Base-by-base conservation (phyloP, 2,113 vertebrate genomes). In the Actinemys pallida region DNA sequence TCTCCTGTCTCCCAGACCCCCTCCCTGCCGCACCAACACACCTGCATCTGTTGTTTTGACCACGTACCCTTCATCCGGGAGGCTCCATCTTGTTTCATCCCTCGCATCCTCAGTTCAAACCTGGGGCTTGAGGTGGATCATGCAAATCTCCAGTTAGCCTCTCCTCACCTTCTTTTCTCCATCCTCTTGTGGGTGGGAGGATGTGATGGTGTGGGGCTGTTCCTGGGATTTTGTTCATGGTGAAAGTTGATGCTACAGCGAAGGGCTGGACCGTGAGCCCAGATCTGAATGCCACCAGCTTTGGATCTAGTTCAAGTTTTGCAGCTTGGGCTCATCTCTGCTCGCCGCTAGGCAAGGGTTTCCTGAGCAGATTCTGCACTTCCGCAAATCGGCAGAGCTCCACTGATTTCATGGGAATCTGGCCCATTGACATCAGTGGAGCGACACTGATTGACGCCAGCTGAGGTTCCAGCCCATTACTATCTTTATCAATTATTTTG, bases 161-260 rank as follows among this genome's bases (percentile, higher is more conserved):
- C 47, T 78, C 72, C 49, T 3, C 0, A 0, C 0, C 1, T 29
- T 5, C 10, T 0, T 52, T 19, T 20, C 8, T 27, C 14, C 1
- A 13, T 10, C 2, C n/a, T 50, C 27, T 13, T 29, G 45, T 0
- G 0, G 83, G 31, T 1, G 7, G 31, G 62, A 17, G 65, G 65
- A 39, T 39, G 65, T 22, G 65, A 39, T 10, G 8, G n/a, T 39
- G 65, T 69, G 17, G 2, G 65, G 35, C n/a, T 22, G 35, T n/a
- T 69, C 12, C 35, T 69, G 35, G n/a, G 65, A 39, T 62, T 29
- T 62, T 13, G 59, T 62, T 62, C 59, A 14, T 10, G 6, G 65
- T n/a, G 35, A n/a, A n/a, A 69, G 65, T 19, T 19, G 35, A 69
- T 16, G 35, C n/a, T 10, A n/a, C 65, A 72, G n/a, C 4, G 2